Base-by-base conservation (phyloP, 1,140 invertebrate genomes). In the Diabrotica undecimpunctata region DNA sequence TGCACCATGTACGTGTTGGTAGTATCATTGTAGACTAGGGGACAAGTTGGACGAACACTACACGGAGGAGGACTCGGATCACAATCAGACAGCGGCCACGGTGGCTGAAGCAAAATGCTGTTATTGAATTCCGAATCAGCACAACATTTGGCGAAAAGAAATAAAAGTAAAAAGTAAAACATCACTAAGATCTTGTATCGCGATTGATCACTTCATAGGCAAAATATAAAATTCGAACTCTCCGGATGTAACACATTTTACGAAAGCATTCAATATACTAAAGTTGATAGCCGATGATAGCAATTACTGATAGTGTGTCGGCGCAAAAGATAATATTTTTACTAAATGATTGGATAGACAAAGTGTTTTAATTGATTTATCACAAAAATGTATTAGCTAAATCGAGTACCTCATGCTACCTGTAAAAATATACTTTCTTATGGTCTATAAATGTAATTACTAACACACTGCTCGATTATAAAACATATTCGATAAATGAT, bases 291-390 rank as follows among this genome's bases (percentile, higher is more conserved):
- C 51, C 63, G 64, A 64, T 71, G 69, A 71, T 71, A 71, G 66
- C 69, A 68, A 68, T 68, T 71, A 71, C 66, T 71, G 69, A 71
- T 68, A 71, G 62, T 66, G 61, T 68, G 54, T 60, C 62, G 61
- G 51, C 46, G 39, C 51, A 39, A 61, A 62, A 62, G 61, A 62
- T 62, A 54, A 62, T 62, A 54, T 62, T 54, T 54, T 36, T 25
- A 39, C 53, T 53, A 55, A 35, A 62, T 54, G 61, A 62, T 53
- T 62, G 14, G 58, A 50, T 50, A 60, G 38, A 60, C 58, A 60
- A 60, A 13, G 13, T 60, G 12, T 60, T 60, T 60, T 58, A 58
- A 60, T 60, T 60, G 58, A 60, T 60, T 60, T 60, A 39, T 60
- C 41, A 58, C n/a, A 58, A 58, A 58, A 58, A 58, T 58, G 8